Percentiles rank a stretch among this genome's conserved stretches.
phyloP scores from a whole-genome alignment of 2,888 invertebrate species.

The Cosmia trapezina region DNA sequence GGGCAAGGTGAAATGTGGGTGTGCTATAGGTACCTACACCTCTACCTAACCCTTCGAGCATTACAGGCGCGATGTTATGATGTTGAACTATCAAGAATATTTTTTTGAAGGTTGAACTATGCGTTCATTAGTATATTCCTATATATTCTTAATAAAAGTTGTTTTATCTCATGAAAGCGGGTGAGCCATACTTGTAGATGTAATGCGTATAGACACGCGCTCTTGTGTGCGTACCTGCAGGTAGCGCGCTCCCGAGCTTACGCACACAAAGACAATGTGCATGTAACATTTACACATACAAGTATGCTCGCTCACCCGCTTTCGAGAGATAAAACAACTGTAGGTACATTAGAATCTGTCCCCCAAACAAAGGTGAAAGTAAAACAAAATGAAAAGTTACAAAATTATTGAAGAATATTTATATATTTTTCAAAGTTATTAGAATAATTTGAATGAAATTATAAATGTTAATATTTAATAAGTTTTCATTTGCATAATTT shows the following conservation, averaged over 20 bases:
- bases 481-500: conserved; percentile 35
- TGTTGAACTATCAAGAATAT: background rate
- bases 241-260: too few species aligned
- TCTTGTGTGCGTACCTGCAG: too few species aligned
- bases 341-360: background rate
- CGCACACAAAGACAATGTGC: too few species aligned
- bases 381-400: conserved; percentile 27
- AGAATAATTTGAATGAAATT: conserved; percentile 29
- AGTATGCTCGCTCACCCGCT: too few species aligned
- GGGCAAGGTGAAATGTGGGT: background rate
- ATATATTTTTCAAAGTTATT: too few species aligned
- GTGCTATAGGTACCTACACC: too few species aligned
- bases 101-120: background rate
- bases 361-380: conserved; percentile 25
- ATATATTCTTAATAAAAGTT: too few species aligned
- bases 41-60: background rate
- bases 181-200: too few species aligned
- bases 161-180: too few species aligned
- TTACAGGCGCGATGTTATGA: background rate
- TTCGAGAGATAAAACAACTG: too few species aligned
- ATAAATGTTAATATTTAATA: conserved; percentile 2
- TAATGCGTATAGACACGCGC: too few species aligned
- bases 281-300: too few species aligned
- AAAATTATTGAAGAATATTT: background rate
- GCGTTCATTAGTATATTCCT: background rate